Percentiles rank a stretch among this genome's conserved stretches.
phyloP scores from a whole-genome alignment of 2,113 vertebrate genomes.

The Alaudala cheleensis region DNA sequence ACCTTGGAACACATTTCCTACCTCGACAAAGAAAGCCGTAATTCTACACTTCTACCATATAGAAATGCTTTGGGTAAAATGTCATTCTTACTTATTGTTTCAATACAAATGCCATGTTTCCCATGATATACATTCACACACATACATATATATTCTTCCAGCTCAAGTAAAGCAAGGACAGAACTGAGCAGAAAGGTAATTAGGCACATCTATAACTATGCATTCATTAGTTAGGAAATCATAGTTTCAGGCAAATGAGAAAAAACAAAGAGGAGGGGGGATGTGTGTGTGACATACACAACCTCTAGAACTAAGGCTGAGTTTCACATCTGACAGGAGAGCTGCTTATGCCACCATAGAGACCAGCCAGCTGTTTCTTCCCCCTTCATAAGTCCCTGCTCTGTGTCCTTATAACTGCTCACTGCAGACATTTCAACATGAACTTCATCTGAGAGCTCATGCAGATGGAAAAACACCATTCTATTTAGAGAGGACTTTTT shows the following conservation, averaged over 20 bases:
- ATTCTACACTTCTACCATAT: not conserved
- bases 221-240: not conserved
- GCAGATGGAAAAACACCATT: not conserved
- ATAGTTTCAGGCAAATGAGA: not conserved
- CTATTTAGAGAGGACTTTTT: not conserved
- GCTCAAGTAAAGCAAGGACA: not conserved
- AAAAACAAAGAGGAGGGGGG: rapidly evolving
- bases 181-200: not conserved
- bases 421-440: not conserved
- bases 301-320: not conserved
- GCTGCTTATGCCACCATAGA: not conserved
- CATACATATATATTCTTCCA: not conserved
- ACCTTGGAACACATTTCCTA: not conserved
- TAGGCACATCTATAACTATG: not conserved
- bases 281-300: not conserved
- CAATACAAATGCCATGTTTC: not conserved
- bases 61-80: not conserved
- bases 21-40: not conserved
- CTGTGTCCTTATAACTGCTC: not conserved
- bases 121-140: not conserved
- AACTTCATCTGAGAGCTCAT: not conserved
- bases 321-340: not conserved
- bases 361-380: not conserved
- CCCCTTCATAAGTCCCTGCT: not conserved
- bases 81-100: not conserved